phyloP scores from a whole-genome alignment of 1,140 invertebrate genomes.

The Diplogasteroides magnus region DNA sequence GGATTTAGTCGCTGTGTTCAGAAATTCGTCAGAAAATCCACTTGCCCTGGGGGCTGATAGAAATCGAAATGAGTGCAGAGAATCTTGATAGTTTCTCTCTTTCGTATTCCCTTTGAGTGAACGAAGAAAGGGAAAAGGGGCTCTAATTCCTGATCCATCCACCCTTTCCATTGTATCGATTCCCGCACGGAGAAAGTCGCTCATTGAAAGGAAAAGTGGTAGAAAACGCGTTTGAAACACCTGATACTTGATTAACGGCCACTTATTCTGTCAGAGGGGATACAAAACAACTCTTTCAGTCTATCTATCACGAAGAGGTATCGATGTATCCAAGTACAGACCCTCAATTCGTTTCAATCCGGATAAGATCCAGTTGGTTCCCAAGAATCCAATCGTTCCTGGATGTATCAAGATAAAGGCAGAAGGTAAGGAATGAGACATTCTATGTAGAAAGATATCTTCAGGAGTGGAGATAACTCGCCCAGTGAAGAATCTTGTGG shows the following conservation, averaged over 20 bases:
- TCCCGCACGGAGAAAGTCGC: too few species aligned
- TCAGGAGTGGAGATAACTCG: constrained; percentile 48
- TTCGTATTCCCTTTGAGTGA: too few species aligned
- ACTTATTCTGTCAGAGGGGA: too few species aligned
- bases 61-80: too few species aligned
- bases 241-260: not conserved
- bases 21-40: too few species aligned
- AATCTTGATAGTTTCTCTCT: too few species aligned
- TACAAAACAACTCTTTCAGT: constrained; percentile 39
- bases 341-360: constrained; percentile 53
- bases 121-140: too few species aligned
- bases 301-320: constrained; percentile 48
- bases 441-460: not conserved
- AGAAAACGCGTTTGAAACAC: constrained; percentile 1
- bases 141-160: too few species aligned
- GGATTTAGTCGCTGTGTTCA: too few species aligned
- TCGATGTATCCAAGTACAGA: constrained; percentile 51
- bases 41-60: too few species aligned
- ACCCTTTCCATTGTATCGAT: too few species aligned
- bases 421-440: constrained; percentile 32
- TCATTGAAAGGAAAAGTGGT: constrained; percentile 3
- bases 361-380: constrained; percentile 54
- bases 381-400: constrained; percentile 54
- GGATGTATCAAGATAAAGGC: constrained; percentile 55
- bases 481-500: constrained; percentile 51